phyloP scores from a whole-genome alignment of 2,888 invertebrate species.

The Idaea dimidiata region DNA sequence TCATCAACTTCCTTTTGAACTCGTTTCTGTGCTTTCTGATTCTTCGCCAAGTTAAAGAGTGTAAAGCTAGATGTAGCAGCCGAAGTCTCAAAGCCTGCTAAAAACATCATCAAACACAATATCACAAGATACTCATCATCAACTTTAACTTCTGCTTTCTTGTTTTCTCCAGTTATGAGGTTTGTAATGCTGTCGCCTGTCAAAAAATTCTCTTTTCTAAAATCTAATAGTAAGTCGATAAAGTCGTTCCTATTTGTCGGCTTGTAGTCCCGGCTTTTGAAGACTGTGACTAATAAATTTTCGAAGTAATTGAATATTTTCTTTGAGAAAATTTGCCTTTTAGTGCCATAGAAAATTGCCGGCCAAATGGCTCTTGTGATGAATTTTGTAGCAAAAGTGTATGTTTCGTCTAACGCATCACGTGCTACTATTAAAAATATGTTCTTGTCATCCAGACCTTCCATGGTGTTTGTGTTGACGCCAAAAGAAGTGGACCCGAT shows the following conservation, averaged over 20 bases:
- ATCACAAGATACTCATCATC: conserved; percentile 69
- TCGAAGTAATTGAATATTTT: conserved; percentile 42
- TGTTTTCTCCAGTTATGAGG: conserved; percentile 32
- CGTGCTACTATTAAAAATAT: conserved; percentile 42
- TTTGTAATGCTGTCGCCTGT: conserved; percentile 47
- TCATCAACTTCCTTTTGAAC: conserved; percentile 45
- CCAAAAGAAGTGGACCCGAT: conserved; percentile 56
- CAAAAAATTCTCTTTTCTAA: conserved; percentile 41
- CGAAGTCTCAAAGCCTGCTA: conserved; percentile 58
- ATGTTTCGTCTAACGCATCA: conserved; percentile 39
- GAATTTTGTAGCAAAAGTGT: conserved; percentile 36
- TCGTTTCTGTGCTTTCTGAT: conserved; percentile 37
- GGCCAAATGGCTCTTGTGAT: conserved; percentile 50
- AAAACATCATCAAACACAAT: conserved; percentile 75
- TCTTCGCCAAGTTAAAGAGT: conserved; percentile 50
- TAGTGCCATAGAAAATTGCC: conserved; percentile 46
- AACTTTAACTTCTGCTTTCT: conserved; percentile 44
- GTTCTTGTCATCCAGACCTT: conserved; percentile 34
- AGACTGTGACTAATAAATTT: conserved; percentile 38
- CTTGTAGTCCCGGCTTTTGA: conserved; percentile 39
- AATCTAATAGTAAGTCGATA: conserved; percentile 48
- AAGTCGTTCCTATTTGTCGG: conserved; percentile 51
- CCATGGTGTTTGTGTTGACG: conserved; percentile 48
- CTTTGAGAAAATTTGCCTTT: conserved; percentile 39
- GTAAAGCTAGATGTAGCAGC: conserved; percentile 41